Percentiles rank a stretch among this genome's conserved stretches.
Evolutionary conservation across 2,113 vertebrate genomes (phyloP).

Genomic region (Zapornia atra): DNA sequence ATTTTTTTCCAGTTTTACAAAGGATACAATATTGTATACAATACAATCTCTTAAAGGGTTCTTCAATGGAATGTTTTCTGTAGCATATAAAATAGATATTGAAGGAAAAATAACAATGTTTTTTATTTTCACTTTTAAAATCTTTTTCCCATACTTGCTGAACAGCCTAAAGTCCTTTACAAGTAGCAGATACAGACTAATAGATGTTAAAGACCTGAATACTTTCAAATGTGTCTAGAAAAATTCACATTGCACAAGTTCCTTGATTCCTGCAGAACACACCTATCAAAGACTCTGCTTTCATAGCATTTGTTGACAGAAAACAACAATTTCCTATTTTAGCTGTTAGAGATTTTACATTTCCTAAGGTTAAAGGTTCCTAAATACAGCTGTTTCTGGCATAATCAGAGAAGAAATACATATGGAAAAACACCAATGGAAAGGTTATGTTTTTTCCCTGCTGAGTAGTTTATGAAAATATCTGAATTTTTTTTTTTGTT

Average conservation of each 20-base stretch:
- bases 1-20: not conserved
- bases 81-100: not conserved
- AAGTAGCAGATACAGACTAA: not conserved
- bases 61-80: not conserved
- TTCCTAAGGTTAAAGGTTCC: not conserved
- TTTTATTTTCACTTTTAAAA: not conserved
- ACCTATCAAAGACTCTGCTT: not conserved
- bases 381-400: slow-evolving; percentile 1
- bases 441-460: not conserved
- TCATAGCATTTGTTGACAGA: not conserved
- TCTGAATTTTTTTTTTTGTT: not conserved
- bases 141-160: not conserved
- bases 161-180: not conserved
- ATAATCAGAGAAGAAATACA: slow-evolving; percentile 4
- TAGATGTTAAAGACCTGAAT: not conserved
- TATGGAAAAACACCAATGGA: not conserved
- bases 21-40: not conserved
- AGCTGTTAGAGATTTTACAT: not conserved
- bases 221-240: not conserved
- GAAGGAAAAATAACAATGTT: not conserved
- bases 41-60: not conserved
- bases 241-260: not conserved
- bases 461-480: not conserved
- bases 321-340: not conserved
- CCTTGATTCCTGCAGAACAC: not conserved